phyloP scores from a whole-genome alignment of 2,888 invertebrate species.

The Coenonympha glycerion region DNA sequence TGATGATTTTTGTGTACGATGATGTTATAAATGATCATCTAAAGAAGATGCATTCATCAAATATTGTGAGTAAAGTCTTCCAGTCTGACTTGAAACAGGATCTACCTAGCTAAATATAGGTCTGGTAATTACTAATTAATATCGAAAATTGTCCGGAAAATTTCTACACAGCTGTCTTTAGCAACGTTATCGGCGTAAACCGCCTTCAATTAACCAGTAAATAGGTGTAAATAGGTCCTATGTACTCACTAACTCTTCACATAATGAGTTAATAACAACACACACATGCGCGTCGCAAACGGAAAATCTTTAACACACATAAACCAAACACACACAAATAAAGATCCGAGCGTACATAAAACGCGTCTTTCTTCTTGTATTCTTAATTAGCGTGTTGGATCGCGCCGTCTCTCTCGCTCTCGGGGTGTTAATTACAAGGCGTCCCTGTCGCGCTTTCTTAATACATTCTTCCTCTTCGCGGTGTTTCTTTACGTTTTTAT shows the following conservation, averaged over 20 bases:
- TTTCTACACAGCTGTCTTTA: slow-evolving; percentile 53
- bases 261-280: slow-evolving; percentile 74
- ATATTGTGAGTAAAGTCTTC: no score
- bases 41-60: no score
- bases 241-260: slow-evolving; percentile 68
- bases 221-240: slow-evolving; percentile 68
- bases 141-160: slow-evolving; percentile 41
- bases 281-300: slow-evolving; percentile 54
- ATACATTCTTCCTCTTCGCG: slow-evolving; percentile 76
- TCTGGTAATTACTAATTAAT: slow-evolving; percentile 46
- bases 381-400: slow-evolving; percentile 80
- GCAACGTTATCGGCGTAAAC: slow-evolving; percentile 61
- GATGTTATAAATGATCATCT: no score
- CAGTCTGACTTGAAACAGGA: no score
- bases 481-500: slow-evolving; percentile 76
- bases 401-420: slow-evolving; percentile 58
- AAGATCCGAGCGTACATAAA: slow-evolving; percentile 65
- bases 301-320: slow-evolving; percentile 54
- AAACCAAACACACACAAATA: slow-evolving; percentile 46
- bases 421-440: slow-evolving; percentile 64
- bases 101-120: no score
- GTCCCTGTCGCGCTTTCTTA: slow-evolving; percentile 76
- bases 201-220: slow-evolving; percentile 74
- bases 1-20: no score
- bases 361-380: slow-evolving; percentile 80